phyloP scores from a whole-genome alignment of 1,140 invertebrate species.

The Cydia strobilella region DNA sequence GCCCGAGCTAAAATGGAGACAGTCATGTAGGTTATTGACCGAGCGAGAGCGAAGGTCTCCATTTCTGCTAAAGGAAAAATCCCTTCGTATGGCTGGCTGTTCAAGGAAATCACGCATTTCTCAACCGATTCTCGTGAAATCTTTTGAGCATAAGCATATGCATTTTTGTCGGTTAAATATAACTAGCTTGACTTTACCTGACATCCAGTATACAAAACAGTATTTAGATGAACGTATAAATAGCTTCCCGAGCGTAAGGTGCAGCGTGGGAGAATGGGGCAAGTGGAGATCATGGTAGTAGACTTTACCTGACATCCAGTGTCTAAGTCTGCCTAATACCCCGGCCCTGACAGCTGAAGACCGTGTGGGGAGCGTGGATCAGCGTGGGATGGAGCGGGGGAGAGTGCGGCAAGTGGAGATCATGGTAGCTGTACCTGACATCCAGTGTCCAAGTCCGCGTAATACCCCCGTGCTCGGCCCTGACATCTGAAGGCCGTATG shows the following conservation, averaged over 20 bases:
- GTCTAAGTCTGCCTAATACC: slow-evolving; percentile 80
- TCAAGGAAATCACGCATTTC: no score
- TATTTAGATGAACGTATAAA: slow-evolving; percentile 69
- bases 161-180: no score
- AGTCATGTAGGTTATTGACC: no score
- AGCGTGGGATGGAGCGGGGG: slow-evolving; percentile 80
- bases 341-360: slow-evolving; percentile 77
- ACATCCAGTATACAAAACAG: no score
- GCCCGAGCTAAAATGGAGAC: no score
- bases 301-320: slow-evolving; percentile 78
- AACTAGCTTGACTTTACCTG: no score
- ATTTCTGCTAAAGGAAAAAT: slow-evolving; percentile 46
- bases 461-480: slow-evolving; percentile 72
- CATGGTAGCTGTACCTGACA: slow-evolving; percentile 80
- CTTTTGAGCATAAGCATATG: slow-evolving; percentile 40
- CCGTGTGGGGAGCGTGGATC: slow-evolving; percentile 59
- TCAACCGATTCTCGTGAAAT: no score
- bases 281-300: slow-evolving; percentile 80
- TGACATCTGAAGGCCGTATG: slow-evolving; percentile 76
- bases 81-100: no score
- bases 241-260: slow-evolving; percentile 73
- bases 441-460: slow-evolving; percentile 78
- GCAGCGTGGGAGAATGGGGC: slow-evolving; percentile 78
- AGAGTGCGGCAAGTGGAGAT: slow-evolving; percentile 75
- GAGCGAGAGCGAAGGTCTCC: no score